These are phyloP conservation scores for Andrena hattorfiana DNA, from an alignment of 2,888 invertebrate species.

Conservation along the genomic window DNA sequence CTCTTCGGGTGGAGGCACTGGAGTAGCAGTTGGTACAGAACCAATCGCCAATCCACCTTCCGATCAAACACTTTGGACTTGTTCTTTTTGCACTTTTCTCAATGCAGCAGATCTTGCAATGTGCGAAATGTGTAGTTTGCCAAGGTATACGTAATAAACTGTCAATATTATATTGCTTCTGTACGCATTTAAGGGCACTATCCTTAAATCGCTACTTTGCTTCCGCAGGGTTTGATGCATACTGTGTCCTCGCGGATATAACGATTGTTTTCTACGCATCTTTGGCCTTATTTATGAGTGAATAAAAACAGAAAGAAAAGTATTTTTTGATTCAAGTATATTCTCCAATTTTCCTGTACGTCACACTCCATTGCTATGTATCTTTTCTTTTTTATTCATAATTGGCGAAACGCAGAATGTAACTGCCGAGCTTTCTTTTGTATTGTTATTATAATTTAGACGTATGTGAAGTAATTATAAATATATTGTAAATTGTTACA, in stretches of 20 bases:
- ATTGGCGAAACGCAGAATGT: conserved; percentile 12
- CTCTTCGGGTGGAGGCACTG: conserved; percentile 66
- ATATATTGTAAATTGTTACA: conserved; percentile 24
- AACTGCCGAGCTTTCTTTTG: background rate
- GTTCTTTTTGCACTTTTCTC: conserved; percentile 96
- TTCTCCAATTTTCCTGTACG: conserved; percentile 31
- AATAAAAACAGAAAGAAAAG: conserved; percentile 66
- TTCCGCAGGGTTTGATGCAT: conserved; percentile 73
- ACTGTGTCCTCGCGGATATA: conserved; percentile 71
- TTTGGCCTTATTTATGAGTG: conserved; percentile 77
- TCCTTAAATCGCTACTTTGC: conserved; percentile 67
- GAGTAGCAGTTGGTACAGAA: conserved; percentile 76
- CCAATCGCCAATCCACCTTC: conserved; percentile 78
- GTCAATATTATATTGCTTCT: conserved; percentile 58
- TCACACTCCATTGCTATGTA: conserved; percentile 22
- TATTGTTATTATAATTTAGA: background rate
- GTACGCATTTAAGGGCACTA: conserved; percentile 54
- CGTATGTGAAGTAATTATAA: conserved; percentile 12
- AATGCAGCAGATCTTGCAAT: conserved; percentile 91
- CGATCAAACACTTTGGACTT: conserved; percentile 91
- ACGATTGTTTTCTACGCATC: conserved; percentile 76
- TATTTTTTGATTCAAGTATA: conserved; percentile 55
- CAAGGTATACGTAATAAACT: conserved; percentile 86
- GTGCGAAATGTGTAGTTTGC: conserved; percentile 97
- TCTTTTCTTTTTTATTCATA: background rate